phyloP scores from a whole-genome alignment of 1,140 invertebrate species.

The Hypsibius dujardini region DNA sequence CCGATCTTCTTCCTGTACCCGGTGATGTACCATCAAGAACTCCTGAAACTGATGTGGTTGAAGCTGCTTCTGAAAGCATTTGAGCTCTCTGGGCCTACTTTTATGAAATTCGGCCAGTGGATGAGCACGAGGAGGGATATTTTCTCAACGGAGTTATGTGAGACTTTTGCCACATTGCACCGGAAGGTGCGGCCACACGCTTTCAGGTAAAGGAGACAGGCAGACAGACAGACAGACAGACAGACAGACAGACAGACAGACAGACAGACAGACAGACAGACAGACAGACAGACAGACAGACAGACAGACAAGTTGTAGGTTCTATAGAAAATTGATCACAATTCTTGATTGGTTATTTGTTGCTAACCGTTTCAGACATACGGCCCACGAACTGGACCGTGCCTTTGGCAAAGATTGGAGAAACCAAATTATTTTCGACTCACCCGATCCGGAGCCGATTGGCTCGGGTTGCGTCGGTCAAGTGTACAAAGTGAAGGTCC shows the following conservation, averaged over 20 bases:
- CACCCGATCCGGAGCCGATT: slow-evolving; percentile 32
- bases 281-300: too few relatives aligned
- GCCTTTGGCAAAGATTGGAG: slow-evolving; percentile 32
- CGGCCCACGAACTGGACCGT: slow-evolving; percentile 27
- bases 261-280: background rate
- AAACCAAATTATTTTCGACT: slow-evolving; percentile 29
- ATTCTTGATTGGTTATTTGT: background rate
- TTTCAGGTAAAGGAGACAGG: slow-evolving; percentile 24
- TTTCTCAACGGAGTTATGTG: slow-evolving; percentile 35
- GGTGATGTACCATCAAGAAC: background rate
- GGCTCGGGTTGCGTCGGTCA: slow-evolving; percentile 41
- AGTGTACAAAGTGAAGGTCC: slow-evolving; percentile 37
- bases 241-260: too few relatives aligned
- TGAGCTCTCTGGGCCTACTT: slow-evolving; percentile 36
- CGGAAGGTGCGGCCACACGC: slow-evolving; percentile 30
- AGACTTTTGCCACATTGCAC: slow-evolving; percentile 33
- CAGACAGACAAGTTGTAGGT: too few relatives aligned
- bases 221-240: too few relatives aligned
- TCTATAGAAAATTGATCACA: too few relatives aligned
- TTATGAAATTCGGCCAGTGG: slow-evolving; percentile 41
- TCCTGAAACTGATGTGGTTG: slow-evolving; percentile 9
- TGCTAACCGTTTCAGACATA: slow-evolving; percentile 27
- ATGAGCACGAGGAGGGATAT: slow-evolving; percentile 36
- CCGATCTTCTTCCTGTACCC: background rate
- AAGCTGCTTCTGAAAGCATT: slow-evolving; percentile 25